Evolutionary conservation across 2,113 vertebrate species (phyloP), one percentile per base, ranked within the genome.

Genomic region (Chaenogobius annularis): DNA sequence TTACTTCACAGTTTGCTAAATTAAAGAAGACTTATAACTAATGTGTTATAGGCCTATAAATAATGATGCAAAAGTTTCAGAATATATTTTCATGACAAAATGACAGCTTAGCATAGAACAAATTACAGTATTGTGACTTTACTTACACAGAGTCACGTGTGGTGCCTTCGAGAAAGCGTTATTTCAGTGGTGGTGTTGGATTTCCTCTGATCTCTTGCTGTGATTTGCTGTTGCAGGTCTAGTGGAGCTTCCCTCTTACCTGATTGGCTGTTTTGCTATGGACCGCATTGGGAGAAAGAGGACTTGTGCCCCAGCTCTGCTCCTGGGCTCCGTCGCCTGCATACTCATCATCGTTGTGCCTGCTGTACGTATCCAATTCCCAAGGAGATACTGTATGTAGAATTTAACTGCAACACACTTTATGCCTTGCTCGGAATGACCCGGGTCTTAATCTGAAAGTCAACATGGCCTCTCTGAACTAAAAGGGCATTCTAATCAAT

Each of bases 191-290:
- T 22, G 0, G 23, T 74, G 35, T 75, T 74, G 3, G 8, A 55
- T 43, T 68, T 69, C 64, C 44, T 77, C 76, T 85, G 65, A 88
- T 20, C 1, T 20, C 46, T 68, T 84, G 62, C 37, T 66, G 64
- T 77, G 74, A 85, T 82, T 85, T 78, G 69, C 44, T 88, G 65
- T 80, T 79, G 84, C 91, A 99, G 96, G 96, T 89, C 93, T 93
- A 23, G 93, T 97, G 91, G 97, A 98, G 83, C 78, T 98, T 66
- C 96, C 96, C 59, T 95, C 95, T 19, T 98, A 96, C 81, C 26
- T 94, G 80, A 80, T 97, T 78, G 93, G 93, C 77, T 96, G 95
- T 87, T 68, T 93, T 83, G 92, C 88, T 59, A 96, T 97, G 95
- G 94, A 96, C 82, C 91, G 82, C 70, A 78, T 98, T 47, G 96